Evolutionary conservation across 2,888 invertebrate species (phyloP).

Genomic region (Ophion ellenae): DNA sequence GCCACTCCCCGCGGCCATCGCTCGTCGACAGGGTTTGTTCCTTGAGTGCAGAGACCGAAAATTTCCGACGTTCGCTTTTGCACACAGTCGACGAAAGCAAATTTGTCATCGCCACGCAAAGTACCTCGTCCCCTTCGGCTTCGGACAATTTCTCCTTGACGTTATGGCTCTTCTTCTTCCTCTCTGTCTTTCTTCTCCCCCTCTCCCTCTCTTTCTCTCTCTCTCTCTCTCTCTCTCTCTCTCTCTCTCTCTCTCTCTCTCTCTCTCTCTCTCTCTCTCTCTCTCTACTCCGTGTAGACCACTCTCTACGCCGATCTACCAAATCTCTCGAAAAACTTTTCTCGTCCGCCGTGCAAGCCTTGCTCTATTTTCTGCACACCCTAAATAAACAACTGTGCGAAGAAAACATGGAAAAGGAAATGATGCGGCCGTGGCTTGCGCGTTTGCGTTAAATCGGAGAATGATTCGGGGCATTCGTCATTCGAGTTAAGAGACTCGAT

Average conservation of each 20-base stretch:
- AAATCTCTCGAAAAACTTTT: slow-evolving; percentile 63
- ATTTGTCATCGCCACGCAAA: slow-evolving; percentile 73
- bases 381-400: slow-evolving; percentile 12
- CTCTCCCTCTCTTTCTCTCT: not conserved
- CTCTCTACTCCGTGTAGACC: not conserved
- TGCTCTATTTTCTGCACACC: slow-evolving; percentile 55
- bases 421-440: not conserved
- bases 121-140: slow-evolving; percentile 44
- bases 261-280: not conserved
- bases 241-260: not conserved
- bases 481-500: no score
- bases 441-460: slow-evolving; percentile 6
- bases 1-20: slow-evolving; percentile 32
- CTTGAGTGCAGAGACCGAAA: slow-evolving; percentile 61
- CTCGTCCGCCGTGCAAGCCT: slow-evolving; percentile 33
- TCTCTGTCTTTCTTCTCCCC: slow-evolving; percentile 13
- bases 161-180: slow-evolving; percentile 33
- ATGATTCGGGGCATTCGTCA: not conserved
- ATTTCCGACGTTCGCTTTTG: slow-evolving; percentile 62
- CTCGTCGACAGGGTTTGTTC: slow-evolving; percentile 54
- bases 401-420: slow-evolving; percentile 11
- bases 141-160: slow-evolving; percentile 59
- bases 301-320: not conserved
- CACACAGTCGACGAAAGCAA: slow-evolving; percentile 72
- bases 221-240: not conserved